These are phyloP conservation scores for Carterocephalus palaemon DNA, from an alignment of 2,888 invertebrate species.

Conservation along the genomic window DNA sequence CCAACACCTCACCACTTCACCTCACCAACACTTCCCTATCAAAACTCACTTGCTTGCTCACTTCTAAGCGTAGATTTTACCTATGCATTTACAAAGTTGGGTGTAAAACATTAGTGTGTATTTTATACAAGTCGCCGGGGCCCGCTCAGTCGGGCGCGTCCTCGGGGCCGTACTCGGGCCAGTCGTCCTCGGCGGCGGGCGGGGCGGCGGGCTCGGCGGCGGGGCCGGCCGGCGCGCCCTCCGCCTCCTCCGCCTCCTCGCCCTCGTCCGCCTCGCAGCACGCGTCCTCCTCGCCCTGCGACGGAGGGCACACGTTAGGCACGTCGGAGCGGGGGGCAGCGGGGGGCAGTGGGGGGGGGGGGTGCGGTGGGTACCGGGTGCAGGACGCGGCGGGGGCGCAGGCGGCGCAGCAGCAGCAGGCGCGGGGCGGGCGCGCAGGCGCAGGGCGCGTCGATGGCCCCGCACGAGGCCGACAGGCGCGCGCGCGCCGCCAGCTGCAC, in stretches of 20 bases:
- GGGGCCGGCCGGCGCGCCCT: conserved; percentile 13
- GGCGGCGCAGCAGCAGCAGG: conserved; percentile 42
- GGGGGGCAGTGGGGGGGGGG: conserved; percentile 32
- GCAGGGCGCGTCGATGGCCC: conserved; percentile 66
- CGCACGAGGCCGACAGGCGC: conserved; percentile 82
- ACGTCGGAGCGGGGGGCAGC: conserved; percentile 42
- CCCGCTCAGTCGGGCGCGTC: conserved; percentile 5
- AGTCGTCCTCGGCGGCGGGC: conserved; percentile 8
- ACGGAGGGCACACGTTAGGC: conserved; percentile 18
- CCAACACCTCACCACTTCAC: no score
- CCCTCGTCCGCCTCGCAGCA: conserved; percentile 31
- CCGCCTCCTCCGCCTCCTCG: conserved; percentile 27
- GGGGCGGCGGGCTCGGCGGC: conserved; percentile 32
- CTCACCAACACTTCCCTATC: no score
- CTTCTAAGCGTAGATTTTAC: no score
- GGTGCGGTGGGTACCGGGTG: conserved; percentile 13
- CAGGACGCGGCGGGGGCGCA: conserved; percentile 27
- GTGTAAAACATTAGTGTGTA: no score
- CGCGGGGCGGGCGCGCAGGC: conserved; percentile 29
- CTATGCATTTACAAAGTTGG: no score
- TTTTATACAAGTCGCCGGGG: no score
- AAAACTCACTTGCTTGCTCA: no score
- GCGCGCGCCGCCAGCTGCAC: conserved; percentile 40
- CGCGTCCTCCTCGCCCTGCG: conserved; percentile 28
- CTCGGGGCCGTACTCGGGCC: conserved; percentile 5